A percentile compares a stretch with the other conserved stretches of the same genome.
phyloP scores from a whole-genome alignment of 2,888 invertebrate species.

The Muschampia plurimacula region DNA sequence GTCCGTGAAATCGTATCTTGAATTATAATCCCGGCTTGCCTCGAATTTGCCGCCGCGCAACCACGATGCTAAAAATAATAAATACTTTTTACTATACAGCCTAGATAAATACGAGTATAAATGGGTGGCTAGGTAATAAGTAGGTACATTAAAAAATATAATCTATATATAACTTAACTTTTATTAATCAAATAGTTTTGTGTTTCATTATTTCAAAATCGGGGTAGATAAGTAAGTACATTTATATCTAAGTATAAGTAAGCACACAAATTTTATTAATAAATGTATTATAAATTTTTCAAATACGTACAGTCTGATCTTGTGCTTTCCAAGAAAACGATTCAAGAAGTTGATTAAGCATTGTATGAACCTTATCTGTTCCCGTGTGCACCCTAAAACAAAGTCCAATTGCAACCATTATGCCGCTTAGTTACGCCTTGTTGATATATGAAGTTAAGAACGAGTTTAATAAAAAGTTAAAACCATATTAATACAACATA shows the following conservation, averaged over 20 bases:
- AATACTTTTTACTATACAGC: not conserved
- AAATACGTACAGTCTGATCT: conserved; percentile 2
- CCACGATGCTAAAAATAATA: not conserved
- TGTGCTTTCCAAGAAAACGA: not conserved
- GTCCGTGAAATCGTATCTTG: not conserved
- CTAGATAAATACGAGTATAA: not conserved
- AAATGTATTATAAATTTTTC: not conserved
- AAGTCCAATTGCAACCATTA: not conserved
- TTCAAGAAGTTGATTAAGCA: conserved; percentile 9
- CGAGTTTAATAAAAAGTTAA: not conserved
- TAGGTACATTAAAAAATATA: no score
- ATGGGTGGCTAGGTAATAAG: not conserved
- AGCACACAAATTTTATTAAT: no score
- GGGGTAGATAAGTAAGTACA: not conserved
- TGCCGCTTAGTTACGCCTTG: not conserved
- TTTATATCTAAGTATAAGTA: no score
- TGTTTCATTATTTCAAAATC: not conserved
- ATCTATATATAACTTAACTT: no score
- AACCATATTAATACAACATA: no score
- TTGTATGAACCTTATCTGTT: conserved; percentile 7
- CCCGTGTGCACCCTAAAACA: conserved; percentile 5
- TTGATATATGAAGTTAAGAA: not conserved
- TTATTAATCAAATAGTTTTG: not conserved
- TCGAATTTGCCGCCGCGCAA: not conserved
- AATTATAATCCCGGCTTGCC: not conserved